Percentiles rank a stretch among this genome's conserved stretches.
Evolutionary conservation across 2,113 vertebrate genomes (phyloP).

Genomic region (Psittacus erithacus): DNA sequence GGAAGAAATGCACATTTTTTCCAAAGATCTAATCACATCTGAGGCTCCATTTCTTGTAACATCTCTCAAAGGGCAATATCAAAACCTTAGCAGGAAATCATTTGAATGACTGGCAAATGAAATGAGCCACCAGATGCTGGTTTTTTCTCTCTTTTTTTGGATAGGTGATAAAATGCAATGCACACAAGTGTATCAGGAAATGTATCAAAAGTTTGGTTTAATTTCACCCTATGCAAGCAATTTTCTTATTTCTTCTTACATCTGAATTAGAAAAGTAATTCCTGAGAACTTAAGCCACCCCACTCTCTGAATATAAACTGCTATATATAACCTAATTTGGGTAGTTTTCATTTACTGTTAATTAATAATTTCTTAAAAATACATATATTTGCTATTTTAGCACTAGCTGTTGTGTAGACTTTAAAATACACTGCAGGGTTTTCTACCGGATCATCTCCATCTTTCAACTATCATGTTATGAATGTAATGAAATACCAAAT

Average conservation of each 20-base stretch:
- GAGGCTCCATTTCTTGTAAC: neutral
- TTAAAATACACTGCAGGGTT: neutral
- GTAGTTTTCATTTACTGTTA: neutral
- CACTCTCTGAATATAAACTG: neutral
- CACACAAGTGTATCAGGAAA: neutral
- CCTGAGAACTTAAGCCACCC: neutral
- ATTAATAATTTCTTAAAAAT: neutral
- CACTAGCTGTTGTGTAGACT: neutral
- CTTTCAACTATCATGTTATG: neutral
- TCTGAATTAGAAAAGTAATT: neutral
- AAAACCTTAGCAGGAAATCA: conserved; percentile 36
- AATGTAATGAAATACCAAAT: neutral
- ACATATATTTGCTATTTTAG: neutral
- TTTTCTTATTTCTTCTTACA: neutral
- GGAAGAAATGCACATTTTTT: conserved; percentile 49
- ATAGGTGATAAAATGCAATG: neutral
- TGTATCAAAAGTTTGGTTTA: neutral
- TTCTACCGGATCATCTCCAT: neutral
- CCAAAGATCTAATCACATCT: conserved; percentile 36
- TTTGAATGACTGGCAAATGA: conserved; percentile 11
- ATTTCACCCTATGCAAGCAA: neutral
- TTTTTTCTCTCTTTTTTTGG: neutral
- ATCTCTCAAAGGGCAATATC: conserved; percentile 14
- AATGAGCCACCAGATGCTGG: neutral
- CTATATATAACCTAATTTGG: neutral